Base-by-base conservation (phyloP, 2,113 vertebrate species). In the Triplophysa tibetana region DNA sequence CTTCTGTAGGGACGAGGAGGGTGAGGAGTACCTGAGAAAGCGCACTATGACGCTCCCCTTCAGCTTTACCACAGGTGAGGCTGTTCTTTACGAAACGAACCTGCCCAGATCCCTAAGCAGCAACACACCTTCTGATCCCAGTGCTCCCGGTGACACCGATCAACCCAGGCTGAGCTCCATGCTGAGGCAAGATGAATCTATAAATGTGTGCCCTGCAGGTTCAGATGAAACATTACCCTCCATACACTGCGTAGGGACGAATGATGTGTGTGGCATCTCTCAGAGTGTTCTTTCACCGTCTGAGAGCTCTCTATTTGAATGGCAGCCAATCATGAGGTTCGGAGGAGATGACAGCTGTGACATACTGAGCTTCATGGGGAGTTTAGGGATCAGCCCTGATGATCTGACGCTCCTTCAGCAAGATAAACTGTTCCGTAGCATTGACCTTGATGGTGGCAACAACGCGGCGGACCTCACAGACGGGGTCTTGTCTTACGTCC, bases 21-120 rank as follows among this genome's bases (percentile, higher is more conserved):
- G 95, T 72, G 82, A 84, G 63, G 94, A 95, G 14, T 91, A 94
- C 77, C 87, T 96, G 65, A 88, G 77, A 75, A 96, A 96, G 52
- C 92, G 95, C 69, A 92, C 81, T 80, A 76, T 86, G 78, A 90
- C 88, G 24, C 50, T 95, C 75, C 94, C 95, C 14, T 96, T 96
- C 80, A 91, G 90, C 89, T 95, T 94, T 70, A 87, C 95, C 56
- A 94, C 93, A 2, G 95, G 95, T 12, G 94, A 96, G 85, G 95
- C 94, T 14, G 84, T 96, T 41, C 73, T 96, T 0, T 96, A 95
- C 45, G 93, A 95, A 82, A 19, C 87, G 0, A 85, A 82, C 52
- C 92, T 84, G 66, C 86, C 89, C 3, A 78, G 90, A 72, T 85
- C 82, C 0, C 8, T 92, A 24, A 79, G 87, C 83, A 91, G 93